Conservation (phyloP, 1,140 invertebrate genomes). For the Drosophila repletoides region DNA sequence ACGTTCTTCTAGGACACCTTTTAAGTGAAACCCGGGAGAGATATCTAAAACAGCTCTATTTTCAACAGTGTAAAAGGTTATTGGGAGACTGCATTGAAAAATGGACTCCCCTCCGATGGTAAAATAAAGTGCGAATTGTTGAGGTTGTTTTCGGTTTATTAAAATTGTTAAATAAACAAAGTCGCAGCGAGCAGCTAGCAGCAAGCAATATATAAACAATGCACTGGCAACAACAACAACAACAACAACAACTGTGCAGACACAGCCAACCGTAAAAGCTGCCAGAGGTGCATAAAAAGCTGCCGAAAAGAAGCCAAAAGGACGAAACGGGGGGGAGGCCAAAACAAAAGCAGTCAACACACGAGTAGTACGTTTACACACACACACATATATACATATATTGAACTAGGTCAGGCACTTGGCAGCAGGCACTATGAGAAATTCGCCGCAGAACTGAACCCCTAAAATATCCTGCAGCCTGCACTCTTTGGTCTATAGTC, state of each 20-base stretch:
- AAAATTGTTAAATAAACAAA: constrained; percentile 48
- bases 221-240: constrained; percentile 6
- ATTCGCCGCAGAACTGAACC: constrained; percentile 28
- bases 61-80: no score
- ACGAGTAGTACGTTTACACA: no score
- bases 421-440: constrained; percentile 15
- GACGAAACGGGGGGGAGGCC: no score
- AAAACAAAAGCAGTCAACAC: no score
- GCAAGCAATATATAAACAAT: no score
- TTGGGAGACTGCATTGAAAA: no score
- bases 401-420: constrained; percentile 63
- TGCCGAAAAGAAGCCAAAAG: background rate
- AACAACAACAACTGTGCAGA: background rate
- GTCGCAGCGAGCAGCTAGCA: background rate
- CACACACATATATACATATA: no score
- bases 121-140: no score
- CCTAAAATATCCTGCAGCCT: background rate
- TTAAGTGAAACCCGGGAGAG: no score
- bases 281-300: background rate
- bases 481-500: background rate
- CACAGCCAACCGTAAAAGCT: background rate
- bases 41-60: no score
- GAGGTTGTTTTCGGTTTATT: constrained; percentile 27
- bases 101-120: no score
- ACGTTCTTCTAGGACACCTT: no score